phyloP scores from a whole-genome alignment of 2,113 vertebrate species.

The Vulpes vulpes region DNA sequence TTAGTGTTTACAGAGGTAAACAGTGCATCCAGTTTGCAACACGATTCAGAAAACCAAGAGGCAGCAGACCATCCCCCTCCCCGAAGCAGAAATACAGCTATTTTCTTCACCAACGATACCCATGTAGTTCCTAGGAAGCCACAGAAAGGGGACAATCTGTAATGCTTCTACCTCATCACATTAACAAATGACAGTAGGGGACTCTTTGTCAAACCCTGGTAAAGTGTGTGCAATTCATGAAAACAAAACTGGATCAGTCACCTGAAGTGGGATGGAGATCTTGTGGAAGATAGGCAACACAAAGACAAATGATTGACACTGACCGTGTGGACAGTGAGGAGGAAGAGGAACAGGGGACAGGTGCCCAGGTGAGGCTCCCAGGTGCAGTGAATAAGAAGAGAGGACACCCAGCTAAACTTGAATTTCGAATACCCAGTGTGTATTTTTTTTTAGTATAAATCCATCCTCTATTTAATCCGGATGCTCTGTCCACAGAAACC shows the following conservation, averaged over 20 bases:
- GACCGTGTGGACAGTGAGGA: fast-evolving
- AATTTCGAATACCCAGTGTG: not conserved
- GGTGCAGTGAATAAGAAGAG: not conserved
- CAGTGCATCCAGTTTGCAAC: slow-evolving; percentile 39
- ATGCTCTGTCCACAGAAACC: not conserved
- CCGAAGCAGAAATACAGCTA: not conserved
- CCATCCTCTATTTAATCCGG: not conserved
- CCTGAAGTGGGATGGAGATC: not conserved
- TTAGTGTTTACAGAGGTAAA: slow-evolving; percentile 68
- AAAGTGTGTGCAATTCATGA: not conserved
- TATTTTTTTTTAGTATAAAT: not conserved
- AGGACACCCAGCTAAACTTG: not conserved
- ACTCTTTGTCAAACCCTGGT: not conserved
- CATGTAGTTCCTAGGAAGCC: not conserved
- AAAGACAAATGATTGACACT: fast-evolving
- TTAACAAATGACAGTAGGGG: not conserved
- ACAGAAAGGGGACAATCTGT: not conserved
- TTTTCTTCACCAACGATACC: not conserved
- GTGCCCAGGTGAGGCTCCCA: not conserved
- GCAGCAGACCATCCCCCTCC: not conserved
- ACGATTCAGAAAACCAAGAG: not conserved
- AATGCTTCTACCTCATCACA: not conserved
- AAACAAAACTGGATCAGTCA: not conserved
- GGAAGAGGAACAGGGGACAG: not conserved
- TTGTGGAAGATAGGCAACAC: not conserved